Evolutionary conservation across 2,888 invertebrate species (phyloP), one percentile per base, ranked within the genome.

Genomic region (Endomychus coccineus): DNA sequence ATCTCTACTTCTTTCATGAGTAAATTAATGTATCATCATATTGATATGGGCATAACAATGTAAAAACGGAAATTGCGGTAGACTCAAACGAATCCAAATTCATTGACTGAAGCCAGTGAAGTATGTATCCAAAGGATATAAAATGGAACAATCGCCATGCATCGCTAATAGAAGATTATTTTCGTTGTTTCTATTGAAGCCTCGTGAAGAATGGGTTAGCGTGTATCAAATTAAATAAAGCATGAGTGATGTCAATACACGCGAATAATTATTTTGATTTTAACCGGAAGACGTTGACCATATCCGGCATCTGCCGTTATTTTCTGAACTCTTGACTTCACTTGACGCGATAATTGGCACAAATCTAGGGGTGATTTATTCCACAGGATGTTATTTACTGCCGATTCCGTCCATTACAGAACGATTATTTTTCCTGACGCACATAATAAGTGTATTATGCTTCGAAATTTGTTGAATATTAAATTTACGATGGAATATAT

Each of bases 281-380:
- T 40, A 39, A 56, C 58, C 56, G 58, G 58, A 57, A 56, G 53
- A 54, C 51, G 54, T 45, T 55, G 56, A 55, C 58, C 58, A 54
- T 56, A 54, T 58, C 58, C 58, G 54, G 55, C 56, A 50, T 48
- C 45, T 50, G 50, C 36, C 34, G 21, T 43, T 39, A 41, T 40
- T 41, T 42, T 33, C 42, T 16, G 39, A 39, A 31, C 39, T 35
- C 29, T 45, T 43, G 44, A 45, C 47, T 45, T 38, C 44, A 41
- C 37, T 47, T 47, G 47, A 47, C 47, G 41, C 30, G 35, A 25
- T 47, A 47, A 47, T 47, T 47, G 47, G 37, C 33, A 35, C 32
- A 40, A 44, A 46, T 43, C 39, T 21, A 36, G 30, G 42, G 43
- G 32, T 39, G 43, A 34, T 40, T 43, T 36, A 31, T 34, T 36